These are phyloP conservation scores for Apomyelois bistriatella DNA, from an alignment of 2,888 invertebrate species.

Conservation along the genomic window DNA sequence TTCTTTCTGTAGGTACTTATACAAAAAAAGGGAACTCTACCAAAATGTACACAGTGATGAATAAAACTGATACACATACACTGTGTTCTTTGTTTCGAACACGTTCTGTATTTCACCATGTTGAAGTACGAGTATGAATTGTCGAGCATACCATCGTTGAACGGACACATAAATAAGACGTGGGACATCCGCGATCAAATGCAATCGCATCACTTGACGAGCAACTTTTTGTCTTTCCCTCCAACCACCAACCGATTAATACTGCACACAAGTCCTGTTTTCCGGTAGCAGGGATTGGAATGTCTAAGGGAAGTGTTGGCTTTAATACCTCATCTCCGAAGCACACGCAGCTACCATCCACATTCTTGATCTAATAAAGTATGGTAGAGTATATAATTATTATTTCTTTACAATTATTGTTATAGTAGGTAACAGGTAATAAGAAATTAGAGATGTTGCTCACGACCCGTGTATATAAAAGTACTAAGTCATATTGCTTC, in stretches of 20 bases:
- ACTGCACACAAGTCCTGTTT: neutral
- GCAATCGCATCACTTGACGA: slow-evolving; percentile 1
- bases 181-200: slow-evolving; percentile 3
- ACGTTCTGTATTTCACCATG: neutral
- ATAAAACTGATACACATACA: too few species aligned
- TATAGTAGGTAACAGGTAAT: too few species aligned
- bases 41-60: too few species aligned
- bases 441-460: too few species aligned
- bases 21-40: neutral
- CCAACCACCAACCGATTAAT: neutral
- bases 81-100: neutral
- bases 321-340: neutral
- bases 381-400: too few species aligned
- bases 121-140: slow-evolving; percentile 12
- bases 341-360: too few species aligned
- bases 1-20: too few species aligned
- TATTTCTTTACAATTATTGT: too few species aligned
- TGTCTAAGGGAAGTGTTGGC: slow-evolving; percentile 4
- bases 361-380: too few species aligned
- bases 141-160: slow-evolving; percentile 14
- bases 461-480: too few species aligned
- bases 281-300: neutral
- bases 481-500: too few species aligned
- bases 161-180: slow-evolving; percentile 32
- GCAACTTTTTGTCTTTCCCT: neutral